A percentile compares a stretch with the other conserved stretches of the same genome.
These are phyloP conservation scores for Lochmaea capreae DNA, from an alignment of 2,888 invertebrate species.

Conservation along the genomic window DNA sequence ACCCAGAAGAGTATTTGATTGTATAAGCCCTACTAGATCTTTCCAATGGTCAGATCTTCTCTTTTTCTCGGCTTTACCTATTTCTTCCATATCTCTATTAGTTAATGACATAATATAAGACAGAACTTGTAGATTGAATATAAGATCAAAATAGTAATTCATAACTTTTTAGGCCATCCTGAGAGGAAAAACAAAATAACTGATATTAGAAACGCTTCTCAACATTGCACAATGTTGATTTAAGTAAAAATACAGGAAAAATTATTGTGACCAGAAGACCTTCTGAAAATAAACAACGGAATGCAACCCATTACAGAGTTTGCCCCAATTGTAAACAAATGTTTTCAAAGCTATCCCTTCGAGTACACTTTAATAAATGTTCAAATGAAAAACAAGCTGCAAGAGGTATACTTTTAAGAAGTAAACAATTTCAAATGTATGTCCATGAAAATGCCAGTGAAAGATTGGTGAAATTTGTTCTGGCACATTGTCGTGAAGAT, in stretches of 20 bases:
- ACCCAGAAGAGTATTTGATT: no score
- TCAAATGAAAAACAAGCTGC: not conserved
- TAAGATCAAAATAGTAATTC: not conserved
- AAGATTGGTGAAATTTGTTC: slow-evolving; percentile 20
- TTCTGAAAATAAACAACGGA: slow-evolving; percentile 6
- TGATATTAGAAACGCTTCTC: slow-evolving; percentile 2
- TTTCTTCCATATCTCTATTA: not conserved
- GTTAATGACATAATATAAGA: not conserved
- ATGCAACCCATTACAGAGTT: slow-evolving; percentile 10
- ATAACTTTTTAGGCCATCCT: slow-evolving; percentile 13
- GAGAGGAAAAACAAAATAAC: slow-evolving; percentile 4
- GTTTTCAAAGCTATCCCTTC: slow-evolving; percentile 14
- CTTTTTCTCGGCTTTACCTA: no score
- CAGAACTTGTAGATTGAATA: not conserved
- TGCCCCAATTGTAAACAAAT: slow-evolving; percentile 17
- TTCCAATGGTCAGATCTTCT: no score
- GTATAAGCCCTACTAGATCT: no score
- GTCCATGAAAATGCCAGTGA: slow-evolving; percentile 18
- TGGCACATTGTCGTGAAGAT: slow-evolving; percentile 16
- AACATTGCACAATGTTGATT: slow-evolving; percentile 13
- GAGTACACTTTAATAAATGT: slow-evolving; percentile 16
- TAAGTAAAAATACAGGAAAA: not conserved
- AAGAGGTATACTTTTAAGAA: slow-evolving; percentile 3
- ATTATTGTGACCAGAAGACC: slow-evolving; percentile 15
- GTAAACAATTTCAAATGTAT: slow-evolving; percentile 23